Evolutionary conservation across 1,140 invertebrate species (phyloP), one percentile per base, ranked within the genome.

Genomic region (Cydia splendana): DNA sequence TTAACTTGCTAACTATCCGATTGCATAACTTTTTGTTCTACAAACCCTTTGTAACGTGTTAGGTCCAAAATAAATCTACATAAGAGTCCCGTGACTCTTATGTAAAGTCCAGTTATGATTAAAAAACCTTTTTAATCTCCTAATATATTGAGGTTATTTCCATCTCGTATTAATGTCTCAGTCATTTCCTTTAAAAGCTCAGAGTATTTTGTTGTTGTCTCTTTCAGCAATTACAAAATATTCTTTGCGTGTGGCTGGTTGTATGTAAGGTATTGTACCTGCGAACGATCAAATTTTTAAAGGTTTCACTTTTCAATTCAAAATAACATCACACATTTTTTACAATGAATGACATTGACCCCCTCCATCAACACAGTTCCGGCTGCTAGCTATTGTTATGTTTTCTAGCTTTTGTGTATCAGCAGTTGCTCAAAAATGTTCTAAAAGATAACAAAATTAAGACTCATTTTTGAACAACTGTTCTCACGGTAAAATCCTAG

Each of bases 181-280:
- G 57, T 65, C 34, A 42, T 48, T 51, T 71, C 76, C 80, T 76
- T 81, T 81, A 75, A 79, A 76, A 84, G 86, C 86, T 88, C 77
- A 88, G 87, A 91, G 89, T 93, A 92, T 92, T 93, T 91, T 91
- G 91, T 92, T 91, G 87, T 93, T 91, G 90, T 93, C 87, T 87
- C 93, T 95, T 95, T 95, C 95, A 96, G 95, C 94, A 95, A 95
- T 94, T 95, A 95, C 94, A 95, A 95, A 95, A 94, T 96, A 95
- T 96, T 95, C 95, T 96, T 96, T 96, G 95, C 95, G 94, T 96
- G 95, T 94, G 95, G 95, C 94, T 96, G 95, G 95, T 95, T 96
- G 90, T 96, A 96, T 94, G 94, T 96, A 94, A 96, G 95, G 95
- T 96, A 96, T 94, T 94, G 90, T 94, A 94, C 91, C 87, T 88